These are phyloP conservation scores for Pemphigus obesinymphae DNA, from an alignment of 1,140 invertebrate genomes.

Conservation along the genomic window DNA sequence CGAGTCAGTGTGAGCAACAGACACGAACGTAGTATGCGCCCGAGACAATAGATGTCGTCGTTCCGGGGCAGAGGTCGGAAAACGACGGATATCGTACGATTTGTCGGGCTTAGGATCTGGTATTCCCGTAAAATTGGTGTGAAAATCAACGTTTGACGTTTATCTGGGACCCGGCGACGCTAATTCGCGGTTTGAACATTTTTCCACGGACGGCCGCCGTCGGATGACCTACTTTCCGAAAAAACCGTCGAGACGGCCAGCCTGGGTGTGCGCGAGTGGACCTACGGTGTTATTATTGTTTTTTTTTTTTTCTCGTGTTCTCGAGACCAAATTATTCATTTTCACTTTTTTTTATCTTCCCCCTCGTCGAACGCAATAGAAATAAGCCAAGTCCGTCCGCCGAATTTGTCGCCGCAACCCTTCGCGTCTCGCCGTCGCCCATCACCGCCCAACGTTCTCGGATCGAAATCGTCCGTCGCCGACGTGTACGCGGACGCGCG, in stretches of 20 bases:
- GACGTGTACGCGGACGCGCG: background rate
- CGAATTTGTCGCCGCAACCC: background rate
- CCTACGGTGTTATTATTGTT: conserved; percentile 36
- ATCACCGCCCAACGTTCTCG: background rate
- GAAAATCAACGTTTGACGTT: background rate
- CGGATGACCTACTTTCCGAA: conserved; percentile 24
- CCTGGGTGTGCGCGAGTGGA: conserved; percentile 7
- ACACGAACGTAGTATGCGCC: background rate
- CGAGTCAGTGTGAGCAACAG: background rate
- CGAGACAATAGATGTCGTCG: background rate
- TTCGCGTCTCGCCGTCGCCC: background rate
- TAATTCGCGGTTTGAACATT: too few species aligned
- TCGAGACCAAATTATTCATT: conserved; percentile 22
- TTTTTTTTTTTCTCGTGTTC: background rate
- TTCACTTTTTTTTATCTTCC: conserved; percentile 28
- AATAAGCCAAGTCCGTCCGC: background rate
- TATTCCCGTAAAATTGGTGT: background rate
- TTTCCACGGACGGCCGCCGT: background rate
- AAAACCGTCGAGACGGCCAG: background rate
- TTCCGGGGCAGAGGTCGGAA: background rate
- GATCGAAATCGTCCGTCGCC: background rate
- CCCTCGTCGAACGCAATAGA: background rate
- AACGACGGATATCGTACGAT: background rate
- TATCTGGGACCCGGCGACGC: background rate
- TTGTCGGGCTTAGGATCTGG: background rate